Percentiles rank a stretch among this genome's conserved stretches.
Evolutionary conservation across 2,888 invertebrate genomes (phyloP).

Genomic region (Athalia circularis): DNA sequence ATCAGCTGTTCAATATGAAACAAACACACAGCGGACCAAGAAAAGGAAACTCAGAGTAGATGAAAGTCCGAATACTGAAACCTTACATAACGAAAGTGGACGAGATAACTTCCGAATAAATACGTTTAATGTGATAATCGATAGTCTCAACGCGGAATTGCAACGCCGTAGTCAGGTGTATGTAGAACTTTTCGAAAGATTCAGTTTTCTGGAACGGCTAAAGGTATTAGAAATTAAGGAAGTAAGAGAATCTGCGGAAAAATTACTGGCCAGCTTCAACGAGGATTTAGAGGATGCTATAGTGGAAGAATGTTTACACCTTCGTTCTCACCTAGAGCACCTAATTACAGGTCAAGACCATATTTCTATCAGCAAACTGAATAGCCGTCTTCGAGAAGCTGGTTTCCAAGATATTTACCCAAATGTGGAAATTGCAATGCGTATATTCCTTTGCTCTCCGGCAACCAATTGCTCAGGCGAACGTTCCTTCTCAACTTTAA

Average conservation of each 20-base stretch:
- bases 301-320: slow-evolving; percentile 29
- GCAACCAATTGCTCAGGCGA: slow-evolving; percentile 30
- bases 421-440: slow-evolving; percentile 30
- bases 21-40: slow-evolving; percentile 10
- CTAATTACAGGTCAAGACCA: slow-evolving; percentile 4
- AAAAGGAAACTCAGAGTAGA: slow-evolving; percentile 17
- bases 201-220: slow-evolving; percentile 25
- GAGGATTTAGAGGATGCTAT: slow-evolving; percentile 28
- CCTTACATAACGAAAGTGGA: slow-evolving; percentile 12
- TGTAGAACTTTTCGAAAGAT: slow-evolving; percentile 23
- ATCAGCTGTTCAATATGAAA: slow-evolving; percentile 26
- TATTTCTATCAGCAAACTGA: slow-evolving; percentile 8
- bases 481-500: slow-evolving; percentile 19
- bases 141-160: slow-evolving; percentile 27
- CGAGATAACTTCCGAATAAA: slow-evolving; percentile 29
- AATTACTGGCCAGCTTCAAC: slow-evolving; percentile 11
- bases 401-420: slow-evolving; percentile 16
- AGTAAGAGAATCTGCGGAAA: slow-evolving; percentile 19
- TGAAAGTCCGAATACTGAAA: slow-evolving; percentile 24
- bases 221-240: slow-evolving; percentile 22
- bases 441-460: slow-evolving; percentile 18
- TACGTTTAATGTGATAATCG: slow-evolving; percentile 17
- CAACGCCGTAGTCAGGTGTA: slow-evolving; percentile 17
- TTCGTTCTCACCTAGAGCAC: slow-evolving; percentile 14
- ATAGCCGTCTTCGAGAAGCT: slow-evolving; percentile 14